These are phyloP conservation scores for Condylostylus longicornis DNA, from an alignment of 1,140 invertebrate genomes.

Conservation along the genomic window DNA sequence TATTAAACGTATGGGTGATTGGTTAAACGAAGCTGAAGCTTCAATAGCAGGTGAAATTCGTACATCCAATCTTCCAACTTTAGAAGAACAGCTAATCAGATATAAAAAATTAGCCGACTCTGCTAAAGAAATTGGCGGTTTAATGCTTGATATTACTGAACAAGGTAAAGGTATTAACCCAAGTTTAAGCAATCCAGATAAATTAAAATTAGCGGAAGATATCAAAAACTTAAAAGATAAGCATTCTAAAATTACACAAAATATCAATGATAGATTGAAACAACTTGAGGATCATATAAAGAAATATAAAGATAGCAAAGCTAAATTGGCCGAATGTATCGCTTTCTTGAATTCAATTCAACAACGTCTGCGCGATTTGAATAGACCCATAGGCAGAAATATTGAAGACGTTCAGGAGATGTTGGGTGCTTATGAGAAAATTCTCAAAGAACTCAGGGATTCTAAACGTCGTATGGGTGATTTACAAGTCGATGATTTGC, in stretches of 20 bases:
- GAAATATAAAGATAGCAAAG: conserved; percentile 61
- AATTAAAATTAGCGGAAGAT: conserved; percentile 61
- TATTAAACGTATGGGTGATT: conserved; percentile 62
- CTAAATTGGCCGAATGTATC: conserved; percentile 60
- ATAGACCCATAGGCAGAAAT: conserved; percentile 68
- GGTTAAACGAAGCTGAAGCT: conserved; percentile 77
- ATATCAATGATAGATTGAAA: conserved; percentile 59
- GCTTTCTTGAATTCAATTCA: conserved; percentile 66
- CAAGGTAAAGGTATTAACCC: conserved; percentile 66
- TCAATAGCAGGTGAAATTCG: conserved; percentile 63
- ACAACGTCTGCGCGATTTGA: conserved; percentile 63
- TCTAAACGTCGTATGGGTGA: conserved; percentile 66
- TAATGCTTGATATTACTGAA: conserved; percentile 57
- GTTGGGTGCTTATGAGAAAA: conserved; percentile 59
- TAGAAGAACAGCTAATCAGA: conserved; percentile 73
- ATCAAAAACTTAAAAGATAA: conserved; percentile 61
- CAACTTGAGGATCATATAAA: conserved; percentile 57
- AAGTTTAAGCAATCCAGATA: conserved; percentile 69
- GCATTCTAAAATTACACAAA: conserved; percentile 51
- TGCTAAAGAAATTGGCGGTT: conserved; percentile 49
- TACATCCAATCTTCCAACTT: conserved; percentile 56
- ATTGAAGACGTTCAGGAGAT: conserved; percentile 71
- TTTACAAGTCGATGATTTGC: conserved; percentile 53
- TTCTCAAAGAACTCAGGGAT: conserved; percentile 61
- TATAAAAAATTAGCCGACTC: conserved; percentile 66